Percentiles rank a stretch among this genome's conserved stretches.
phyloP scores from a whole-genome alignment of 2,888 invertebrate genomes.

The Metacarcinus magister region DNA sequence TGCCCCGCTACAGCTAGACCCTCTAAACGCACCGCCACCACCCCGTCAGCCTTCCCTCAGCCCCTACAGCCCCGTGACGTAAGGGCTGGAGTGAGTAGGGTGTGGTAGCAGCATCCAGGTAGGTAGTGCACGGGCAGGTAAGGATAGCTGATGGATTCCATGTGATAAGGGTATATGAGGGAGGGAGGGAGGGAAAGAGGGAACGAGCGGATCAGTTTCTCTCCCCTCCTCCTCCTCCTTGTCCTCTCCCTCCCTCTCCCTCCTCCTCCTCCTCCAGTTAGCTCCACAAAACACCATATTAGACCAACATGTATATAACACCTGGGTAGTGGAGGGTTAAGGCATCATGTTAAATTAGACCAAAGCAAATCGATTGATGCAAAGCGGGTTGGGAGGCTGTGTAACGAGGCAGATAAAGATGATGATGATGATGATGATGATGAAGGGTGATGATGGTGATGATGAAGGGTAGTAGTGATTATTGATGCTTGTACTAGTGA shows the following conservation, averaged over 20 bases:
- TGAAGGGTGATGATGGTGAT: background rate
- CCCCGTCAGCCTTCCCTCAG: background rate
- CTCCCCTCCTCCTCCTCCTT: conserved; percentile 26
- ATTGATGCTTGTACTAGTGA: background rate
- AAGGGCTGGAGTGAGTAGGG: background rate
- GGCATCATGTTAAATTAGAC: background rate
- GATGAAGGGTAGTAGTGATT: background rate
- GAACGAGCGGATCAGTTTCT: background rate
- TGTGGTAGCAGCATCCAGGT: background rate
- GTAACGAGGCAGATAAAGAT: background rate
- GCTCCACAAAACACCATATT: conserved; percentile 37
- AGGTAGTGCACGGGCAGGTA: background rate
- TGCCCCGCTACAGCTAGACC: background rate
- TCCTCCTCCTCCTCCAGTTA: background rate
- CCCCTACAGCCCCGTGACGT: background rate
- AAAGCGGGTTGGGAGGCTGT: background rate
- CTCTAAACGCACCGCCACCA: background rate
- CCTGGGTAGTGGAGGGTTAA: background rate
- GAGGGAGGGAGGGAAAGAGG: background rate
- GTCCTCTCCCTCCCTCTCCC: background rate
- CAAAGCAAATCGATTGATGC: conserved; percentile 20
- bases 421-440: background rate
- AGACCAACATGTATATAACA: conserved; percentile 2
- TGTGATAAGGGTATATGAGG: conserved; percentile 34
- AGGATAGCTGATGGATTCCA: conserved; percentile 10